phyloP scores from a whole-genome alignment of 2,888 invertebrate species.

The Toxonevra muliebris region DNA sequence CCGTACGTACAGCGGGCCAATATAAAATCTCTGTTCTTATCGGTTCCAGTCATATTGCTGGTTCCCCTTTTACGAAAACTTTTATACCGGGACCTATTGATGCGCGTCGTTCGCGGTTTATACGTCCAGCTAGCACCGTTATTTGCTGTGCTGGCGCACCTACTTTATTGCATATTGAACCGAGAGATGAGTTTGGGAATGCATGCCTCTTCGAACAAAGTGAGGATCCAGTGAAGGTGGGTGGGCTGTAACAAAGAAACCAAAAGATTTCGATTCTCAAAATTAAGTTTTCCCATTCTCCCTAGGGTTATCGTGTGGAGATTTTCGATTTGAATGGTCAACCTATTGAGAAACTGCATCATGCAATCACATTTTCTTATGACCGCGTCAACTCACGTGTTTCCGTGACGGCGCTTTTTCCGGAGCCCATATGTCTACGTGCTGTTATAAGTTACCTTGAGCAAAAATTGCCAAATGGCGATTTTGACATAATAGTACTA shows the following conservation, averaged over 20 bases:
- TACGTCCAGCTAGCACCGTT: conserved; percentile 84
- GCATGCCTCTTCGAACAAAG: conserved; percentile 73
- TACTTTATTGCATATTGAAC: conserved; percentile 84
- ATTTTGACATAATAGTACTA: conserved; percentile 90
- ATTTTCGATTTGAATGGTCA: conserved; percentile 71
- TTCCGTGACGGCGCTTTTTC: conserved; percentile 79
- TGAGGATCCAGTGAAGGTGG: conserved; percentile 71
- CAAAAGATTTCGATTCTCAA: background rate
- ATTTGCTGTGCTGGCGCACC: conserved; percentile 82
- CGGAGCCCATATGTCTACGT: conserved; percentile 82
- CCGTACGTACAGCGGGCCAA: conserved; percentile 88
- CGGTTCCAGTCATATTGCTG: conserved; percentile 81
- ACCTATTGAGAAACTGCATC: conserved; percentile 68
- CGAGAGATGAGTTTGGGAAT: conserved; percentile 92
- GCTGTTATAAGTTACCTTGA: conserved; percentile 81
- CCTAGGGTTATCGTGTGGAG: conserved; percentile 72
- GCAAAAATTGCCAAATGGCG: conserved; percentile 83
- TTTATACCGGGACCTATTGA: conserved; percentile 87
- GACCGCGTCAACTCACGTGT: conserved; percentile 83
- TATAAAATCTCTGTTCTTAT: conserved; percentile 88
- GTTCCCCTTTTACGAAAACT: conserved; percentile 85
- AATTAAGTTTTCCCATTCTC: background rate
- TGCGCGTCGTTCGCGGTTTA: conserved; percentile 84
- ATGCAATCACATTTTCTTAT: conserved; percentile 74
- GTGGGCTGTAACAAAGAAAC: background rate